These are phyloP conservation scores for Eupithecia pulchellata DNA, from an alignment of 2,888 invertebrate genomes.

Conservation along the genomic window DNA sequence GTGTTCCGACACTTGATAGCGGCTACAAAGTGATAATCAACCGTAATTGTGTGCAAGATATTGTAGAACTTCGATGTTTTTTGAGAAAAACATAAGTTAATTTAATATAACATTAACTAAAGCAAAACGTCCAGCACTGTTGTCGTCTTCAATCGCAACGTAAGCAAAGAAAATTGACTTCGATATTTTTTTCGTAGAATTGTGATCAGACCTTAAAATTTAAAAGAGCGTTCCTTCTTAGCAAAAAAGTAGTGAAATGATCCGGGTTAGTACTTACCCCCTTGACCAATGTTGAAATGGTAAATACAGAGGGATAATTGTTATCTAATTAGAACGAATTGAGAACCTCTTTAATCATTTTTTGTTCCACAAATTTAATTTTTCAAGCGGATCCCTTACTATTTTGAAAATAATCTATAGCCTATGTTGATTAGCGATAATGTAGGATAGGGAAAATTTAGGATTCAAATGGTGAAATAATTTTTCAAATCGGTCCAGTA, in stretches of 20 bases:
- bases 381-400: too few species aligned
- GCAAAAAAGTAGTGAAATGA: background rate
- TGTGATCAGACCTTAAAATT: background rate
- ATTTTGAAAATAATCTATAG: too few species aligned
- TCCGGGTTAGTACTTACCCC: background rate
- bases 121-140: background rate
- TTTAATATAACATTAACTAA: too few species aligned
- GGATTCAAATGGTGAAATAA: too few species aligned
- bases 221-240: background rate
- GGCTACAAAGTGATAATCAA: constrained; percentile 46
- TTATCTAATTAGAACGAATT: background rate
- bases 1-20: constrained; percentile 32
- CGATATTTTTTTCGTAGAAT: background rate
- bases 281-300: background rate
- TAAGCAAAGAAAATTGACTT: background rate
- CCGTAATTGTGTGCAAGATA: constrained; percentile 38
- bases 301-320: background rate
- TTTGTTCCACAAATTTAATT: too few species aligned
- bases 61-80: background rate
- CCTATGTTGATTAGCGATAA: too few species aligned
- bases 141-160: background rate
- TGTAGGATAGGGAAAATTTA: too few species aligned
- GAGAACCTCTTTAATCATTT: background rate
- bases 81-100: too few species aligned
- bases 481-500: too few species aligned